Percentiles rank a stretch among this genome's conserved stretches.
Conservation (phyloP, 2,797 vertebrate genomes). For the Lutjanus campechanus region DNA sequence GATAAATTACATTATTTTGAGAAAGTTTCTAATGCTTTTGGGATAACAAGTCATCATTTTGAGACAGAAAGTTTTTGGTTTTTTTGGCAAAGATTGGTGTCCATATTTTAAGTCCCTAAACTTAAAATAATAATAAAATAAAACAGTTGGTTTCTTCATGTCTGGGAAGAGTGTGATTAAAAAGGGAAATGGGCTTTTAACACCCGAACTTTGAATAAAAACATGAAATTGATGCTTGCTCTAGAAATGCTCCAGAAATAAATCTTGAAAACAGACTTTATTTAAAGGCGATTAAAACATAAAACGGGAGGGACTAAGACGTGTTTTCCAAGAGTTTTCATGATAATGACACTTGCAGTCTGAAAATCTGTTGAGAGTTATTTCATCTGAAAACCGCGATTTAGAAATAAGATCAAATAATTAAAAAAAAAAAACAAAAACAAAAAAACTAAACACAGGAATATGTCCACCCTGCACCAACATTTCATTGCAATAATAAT, state of each 20-base stretch:
- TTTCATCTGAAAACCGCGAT: background rate
- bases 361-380: background rate
- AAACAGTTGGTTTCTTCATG: background rate
- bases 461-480: background rate
- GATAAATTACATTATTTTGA: no score
- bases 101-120: no score
- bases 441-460: background rate
- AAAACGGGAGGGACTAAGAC: no score
- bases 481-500: background rate
- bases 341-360: background rate
- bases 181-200: background rate
- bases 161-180: background rate
- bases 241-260: no score
- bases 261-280: background rate
- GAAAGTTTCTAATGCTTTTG: no score
- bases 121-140: background rate
- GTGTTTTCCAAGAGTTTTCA: background rate
- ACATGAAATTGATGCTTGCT: background rate
- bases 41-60: no score
- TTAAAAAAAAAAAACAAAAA: background rate
- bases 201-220: background rate
- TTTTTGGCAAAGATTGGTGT: no score
- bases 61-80: no score
- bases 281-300: rapidly evolving
- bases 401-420: background rate